Evolutionary conservation across 2,888 invertebrate species (phyloP).

Genomic region (Diabrotica balteata): DNA sequence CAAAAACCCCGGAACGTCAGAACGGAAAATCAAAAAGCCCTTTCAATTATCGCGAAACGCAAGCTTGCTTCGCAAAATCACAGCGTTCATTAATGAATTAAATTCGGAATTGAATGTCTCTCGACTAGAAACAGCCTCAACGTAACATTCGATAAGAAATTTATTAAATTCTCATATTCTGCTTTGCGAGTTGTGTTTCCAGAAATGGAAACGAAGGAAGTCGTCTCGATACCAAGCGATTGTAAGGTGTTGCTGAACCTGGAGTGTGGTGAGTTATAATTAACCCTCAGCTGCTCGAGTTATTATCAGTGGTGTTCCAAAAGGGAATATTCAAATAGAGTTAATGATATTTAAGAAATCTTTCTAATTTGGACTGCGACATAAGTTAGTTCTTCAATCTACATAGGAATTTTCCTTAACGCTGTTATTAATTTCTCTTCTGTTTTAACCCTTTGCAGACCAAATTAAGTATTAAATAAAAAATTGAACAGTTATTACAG

Average conservation of each 20-base stretch:
- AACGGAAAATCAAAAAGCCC: slow-evolving; percentile 15
- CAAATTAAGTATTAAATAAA: too few relatives aligned
- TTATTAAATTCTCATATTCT: slow-evolving; percentile 10
- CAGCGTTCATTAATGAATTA: slow-evolving; percentile 21
- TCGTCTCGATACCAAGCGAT: background rate
- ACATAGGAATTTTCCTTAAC: too few relatives aligned
- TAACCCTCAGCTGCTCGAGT: too few relatives aligned
- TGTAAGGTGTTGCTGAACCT: background rate
- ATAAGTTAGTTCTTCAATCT: too few relatives aligned
- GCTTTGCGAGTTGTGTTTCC: background rate
- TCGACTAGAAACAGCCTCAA: slow-evolving; percentile 14
- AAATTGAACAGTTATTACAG: too few relatives aligned
- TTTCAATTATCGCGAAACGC: slow-evolving; percentile 16
- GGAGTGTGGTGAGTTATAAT: too few relatives aligned
- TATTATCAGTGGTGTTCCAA: too few relatives aligned
- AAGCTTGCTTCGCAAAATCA: slow-evolving; percentile 15
- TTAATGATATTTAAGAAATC: too few relatives aligned
- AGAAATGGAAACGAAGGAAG: background rate
- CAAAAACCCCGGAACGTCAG: background rate
- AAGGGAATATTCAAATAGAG: too few relatives aligned
- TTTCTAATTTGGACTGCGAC: too few relatives aligned
- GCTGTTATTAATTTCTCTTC: too few relatives aligned
- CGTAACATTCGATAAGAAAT: slow-evolving; percentile 17
- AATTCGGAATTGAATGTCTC: slow-evolving; percentile 18
- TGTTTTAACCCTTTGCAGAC: too few relatives aligned